Evolutionary conservation across 2,113 vertebrate species (phyloP).

Genomic region (Barbus barbus): DNA sequence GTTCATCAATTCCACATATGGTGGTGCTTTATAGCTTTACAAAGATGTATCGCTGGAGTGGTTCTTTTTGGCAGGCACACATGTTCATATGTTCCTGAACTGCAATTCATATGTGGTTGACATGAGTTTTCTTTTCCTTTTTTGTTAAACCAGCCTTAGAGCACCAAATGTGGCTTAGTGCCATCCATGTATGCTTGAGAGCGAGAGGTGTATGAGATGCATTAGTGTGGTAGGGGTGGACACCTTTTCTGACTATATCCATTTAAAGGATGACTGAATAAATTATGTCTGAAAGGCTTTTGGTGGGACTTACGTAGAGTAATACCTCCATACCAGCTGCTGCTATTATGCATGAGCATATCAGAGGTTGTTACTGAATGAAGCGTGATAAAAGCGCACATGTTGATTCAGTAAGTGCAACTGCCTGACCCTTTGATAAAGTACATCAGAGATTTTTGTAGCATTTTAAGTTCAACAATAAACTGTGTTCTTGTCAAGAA

Average conservation of each 20-base stretch:
- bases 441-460: neutral
- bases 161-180: neutral
- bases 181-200: neutral
- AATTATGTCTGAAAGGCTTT: slow-evolving; percentile 27
- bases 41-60: neutral
- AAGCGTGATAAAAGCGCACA: neutral
- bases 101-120: neutral
- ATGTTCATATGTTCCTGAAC: neutral
- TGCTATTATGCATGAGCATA: neutral
- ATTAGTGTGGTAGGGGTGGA: slow-evolving; percentile 3
- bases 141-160: neutral
- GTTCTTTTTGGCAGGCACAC: neutral
- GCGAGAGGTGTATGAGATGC: neutral
- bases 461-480: neutral
- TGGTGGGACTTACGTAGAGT: neutral
- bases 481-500: neutral
- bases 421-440: neutral
- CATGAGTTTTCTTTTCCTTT: neutral
- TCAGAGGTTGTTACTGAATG: neutral
- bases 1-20: slow-evolving; percentile 37
- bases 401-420: neutral
- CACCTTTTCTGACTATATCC: neutral
- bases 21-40: slow-evolving; percentile 19
- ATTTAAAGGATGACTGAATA: slow-evolving; percentile 6
- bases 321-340: neutral